Evolutionary conservation across 1,140 invertebrate genomes (phyloP).

Genomic region (Pentalonia nigronervosa): DNA sequence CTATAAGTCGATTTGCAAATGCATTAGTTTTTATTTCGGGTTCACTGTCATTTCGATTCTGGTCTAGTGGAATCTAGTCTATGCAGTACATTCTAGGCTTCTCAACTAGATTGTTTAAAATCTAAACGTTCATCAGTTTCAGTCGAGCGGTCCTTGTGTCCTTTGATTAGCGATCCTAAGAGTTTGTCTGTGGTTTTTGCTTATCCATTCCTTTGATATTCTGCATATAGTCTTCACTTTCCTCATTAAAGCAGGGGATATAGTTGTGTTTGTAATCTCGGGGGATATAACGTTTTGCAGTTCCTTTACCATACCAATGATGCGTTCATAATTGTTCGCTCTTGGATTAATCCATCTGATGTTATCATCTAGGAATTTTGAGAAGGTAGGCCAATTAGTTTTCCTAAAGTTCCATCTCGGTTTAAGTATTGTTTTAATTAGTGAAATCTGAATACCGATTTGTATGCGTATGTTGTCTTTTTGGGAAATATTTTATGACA

Average conservation of each 20-base stretch:
- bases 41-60: background rate
- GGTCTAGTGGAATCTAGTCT: constrained; percentile 22
- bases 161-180: background rate
- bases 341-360: constrained; percentile 47
- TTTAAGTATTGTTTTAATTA: constrained; percentile 46
- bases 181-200: background rate
- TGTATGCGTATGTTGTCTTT: constrained; percentile 50
- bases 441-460: constrained; percentile 46
- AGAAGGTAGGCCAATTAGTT: constrained; percentile 35
- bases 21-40: constrained; percentile 35
- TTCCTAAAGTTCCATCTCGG: constrained; percentile 58
- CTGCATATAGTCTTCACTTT: constrained; percentile 18
- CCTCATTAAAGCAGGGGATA: background rate
- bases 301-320: background rate
- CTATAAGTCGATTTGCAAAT: constrained; percentile 47
- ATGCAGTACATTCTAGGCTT: constrained; percentile 21
- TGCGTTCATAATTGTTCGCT: background rate
- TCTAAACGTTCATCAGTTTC: constrained; percentile 22
- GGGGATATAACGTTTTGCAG: background rate
- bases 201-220: constrained; percentile 22
- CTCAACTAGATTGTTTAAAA: constrained; percentile 48
- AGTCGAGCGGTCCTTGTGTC: background rate
- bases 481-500: constrained; percentile 19
- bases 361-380: constrained; percentile 34
- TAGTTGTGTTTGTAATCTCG: background rate